phyloP scores from a whole-genome alignment of 2,113 vertebrate species.

The Hippocampus comes region DNA sequence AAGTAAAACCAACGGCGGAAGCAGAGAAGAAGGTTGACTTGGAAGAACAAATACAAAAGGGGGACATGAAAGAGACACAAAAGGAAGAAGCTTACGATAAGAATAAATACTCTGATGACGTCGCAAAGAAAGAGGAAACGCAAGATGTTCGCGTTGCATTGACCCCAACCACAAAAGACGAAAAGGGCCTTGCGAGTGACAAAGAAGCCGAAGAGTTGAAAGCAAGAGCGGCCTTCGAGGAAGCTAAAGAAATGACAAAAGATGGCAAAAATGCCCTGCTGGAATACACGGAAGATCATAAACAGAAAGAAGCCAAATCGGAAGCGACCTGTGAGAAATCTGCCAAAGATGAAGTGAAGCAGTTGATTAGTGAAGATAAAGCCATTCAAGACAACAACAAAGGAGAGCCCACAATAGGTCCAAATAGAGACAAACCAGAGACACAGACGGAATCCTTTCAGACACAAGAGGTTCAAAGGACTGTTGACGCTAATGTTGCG shows the following conservation, averaged over 20 bases:
- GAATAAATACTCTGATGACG: constrained; percentile 9
- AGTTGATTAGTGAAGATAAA: neutral
- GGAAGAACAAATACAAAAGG: constrained; percentile 28
- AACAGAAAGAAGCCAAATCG: constrained; percentile 18
- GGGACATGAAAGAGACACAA: constrained; percentile 28
- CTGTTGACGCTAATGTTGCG: constrained; percentile 21
- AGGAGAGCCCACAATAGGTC: neutral
- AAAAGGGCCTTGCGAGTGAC: constrained; percentile 19
- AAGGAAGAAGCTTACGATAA: constrained; percentile 13
- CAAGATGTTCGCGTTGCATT: constrained; percentile 18
- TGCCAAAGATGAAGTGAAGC: constrained; percentile 11
- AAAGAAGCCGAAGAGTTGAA: constrained; percentile 18
- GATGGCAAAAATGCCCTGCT: neutral
- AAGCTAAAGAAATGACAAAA: constrained; percentile 24
- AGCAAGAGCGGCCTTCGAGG: neutral
- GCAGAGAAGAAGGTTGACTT: constrained; percentile 21
- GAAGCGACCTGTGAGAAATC: constrained; percentile 18
- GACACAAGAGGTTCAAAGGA: constrained; percentile 17
- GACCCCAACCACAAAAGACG: constrained; percentile 17
- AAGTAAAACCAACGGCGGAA: constrained; percentile 5
- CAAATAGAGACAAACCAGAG: constrained; percentile 13
- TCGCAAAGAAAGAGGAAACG: constrained; percentile 18
- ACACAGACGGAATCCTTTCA: constrained; percentile 2
- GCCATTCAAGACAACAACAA: constrained; percentile 9
- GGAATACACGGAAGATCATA: constrained; percentile 4